phyloP scores from a whole-genome alignment of 2,113 vertebrate genomes.

The Glareola pratincola region DNA sequence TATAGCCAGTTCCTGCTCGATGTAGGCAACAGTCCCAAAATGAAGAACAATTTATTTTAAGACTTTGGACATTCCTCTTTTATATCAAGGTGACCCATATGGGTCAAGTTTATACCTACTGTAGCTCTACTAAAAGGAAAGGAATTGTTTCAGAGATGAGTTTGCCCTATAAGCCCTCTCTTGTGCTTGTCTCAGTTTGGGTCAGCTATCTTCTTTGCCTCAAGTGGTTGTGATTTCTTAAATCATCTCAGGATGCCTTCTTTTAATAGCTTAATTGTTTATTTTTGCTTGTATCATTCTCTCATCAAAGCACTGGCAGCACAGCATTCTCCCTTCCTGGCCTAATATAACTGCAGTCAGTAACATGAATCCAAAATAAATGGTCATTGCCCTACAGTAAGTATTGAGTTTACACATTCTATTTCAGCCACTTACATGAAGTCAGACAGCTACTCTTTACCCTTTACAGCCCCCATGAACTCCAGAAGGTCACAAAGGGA shows the following conservation, averaged over 20 bases:
- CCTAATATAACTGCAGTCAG: neutral
- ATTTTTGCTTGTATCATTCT: neutral
- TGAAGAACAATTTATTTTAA: neutral
- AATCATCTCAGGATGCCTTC: neutral
- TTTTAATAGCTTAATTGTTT: neutral
- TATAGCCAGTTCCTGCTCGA: neutral
- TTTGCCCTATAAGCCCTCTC: neutral
- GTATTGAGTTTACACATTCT: neutral
- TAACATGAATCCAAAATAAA: slow-evolving; percentile 28
- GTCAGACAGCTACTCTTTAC: neutral
- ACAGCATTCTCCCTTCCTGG: neutral
- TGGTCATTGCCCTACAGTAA: neutral
- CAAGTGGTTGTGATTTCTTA: neutral
- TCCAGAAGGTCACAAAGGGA: neutral
- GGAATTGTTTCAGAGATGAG: neutral
- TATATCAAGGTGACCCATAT: neutral
- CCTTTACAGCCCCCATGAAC: neutral
- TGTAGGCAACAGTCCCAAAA: neutral
- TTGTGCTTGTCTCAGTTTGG: neutral
- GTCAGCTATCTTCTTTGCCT: neutral
- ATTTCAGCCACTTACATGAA: slow-evolving; percentile 2
- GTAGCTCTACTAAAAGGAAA: neutral
- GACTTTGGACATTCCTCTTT: neutral
- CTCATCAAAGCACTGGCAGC: neutral
- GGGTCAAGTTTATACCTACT: neutral